Conservation (phyloP, 2,888 invertebrate genomes). For the Callosobruchus maculatus region DNA sequence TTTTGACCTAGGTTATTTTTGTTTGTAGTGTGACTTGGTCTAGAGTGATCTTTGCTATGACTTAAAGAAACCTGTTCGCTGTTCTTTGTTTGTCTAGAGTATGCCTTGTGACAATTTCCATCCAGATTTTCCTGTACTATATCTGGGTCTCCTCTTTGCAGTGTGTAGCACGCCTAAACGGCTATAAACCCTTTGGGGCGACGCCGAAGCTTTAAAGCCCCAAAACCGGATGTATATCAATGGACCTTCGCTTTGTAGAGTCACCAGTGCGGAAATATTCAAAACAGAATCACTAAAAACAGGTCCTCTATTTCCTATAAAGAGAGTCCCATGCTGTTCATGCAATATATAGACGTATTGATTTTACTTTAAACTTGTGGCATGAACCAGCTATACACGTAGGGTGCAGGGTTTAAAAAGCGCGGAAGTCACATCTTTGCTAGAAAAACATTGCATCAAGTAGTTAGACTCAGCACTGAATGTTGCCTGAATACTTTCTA, state of each 20-base stretch:
- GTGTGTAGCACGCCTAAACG: neutral
- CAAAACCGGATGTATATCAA: neutral
- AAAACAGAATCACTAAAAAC: neutral
- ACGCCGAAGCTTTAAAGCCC: neutral
- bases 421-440: too few relatives aligned
- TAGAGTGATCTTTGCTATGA: too few relatives aligned
- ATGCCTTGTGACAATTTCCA: neutral
- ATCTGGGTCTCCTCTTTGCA: neutral
- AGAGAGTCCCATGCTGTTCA: neutral
- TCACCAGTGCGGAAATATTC: neutral
- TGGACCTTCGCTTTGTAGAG: neutral
- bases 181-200: neutral
- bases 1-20: too few relatives aligned
- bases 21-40: too few relatives aligned
- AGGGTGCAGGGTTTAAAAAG: too few relatives aligned
- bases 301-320: neutral
- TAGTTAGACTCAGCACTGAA: too few relatives aligned
- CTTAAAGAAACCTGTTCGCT: too few relatives aligned
- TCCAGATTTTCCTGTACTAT: neutral
- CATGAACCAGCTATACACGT: neutral
- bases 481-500: too few relatives aligned
- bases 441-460: too few relatives aligned
- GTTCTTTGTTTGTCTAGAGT: too few relatives aligned
- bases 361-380: neutral
- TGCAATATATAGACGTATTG: neutral